Evolutionary conservation across 1,140 invertebrate species (phyloP), one percentile per base, ranked within the genome.

Genomic region (Stenopsyche tienmushanensis): DNA sequence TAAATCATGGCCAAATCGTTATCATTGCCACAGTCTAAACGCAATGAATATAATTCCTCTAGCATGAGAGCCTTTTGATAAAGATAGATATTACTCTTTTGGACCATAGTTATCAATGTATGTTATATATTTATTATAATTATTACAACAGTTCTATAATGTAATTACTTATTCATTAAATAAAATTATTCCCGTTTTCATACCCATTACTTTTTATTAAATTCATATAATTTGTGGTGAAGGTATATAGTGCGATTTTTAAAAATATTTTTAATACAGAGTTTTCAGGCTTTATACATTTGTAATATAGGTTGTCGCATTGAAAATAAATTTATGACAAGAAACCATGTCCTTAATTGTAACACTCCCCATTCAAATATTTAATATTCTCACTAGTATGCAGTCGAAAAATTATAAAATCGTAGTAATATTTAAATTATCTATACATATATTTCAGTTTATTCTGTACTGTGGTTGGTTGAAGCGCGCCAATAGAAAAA

Each of bases 51-150:
- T 21, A 15, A n/a, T 34, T 17, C 15, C 20, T 54, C n/a, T 54
- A 54, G 20, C 25, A 54, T 54, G 52, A 29, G 29, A 29, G 52
- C 15, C 39, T 54, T 54, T 54, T 25, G 39, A 54, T 54, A 54
- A 54, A 54, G 39, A 54, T 54, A 54, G 39, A 24, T 52, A 52
- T 52, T 24, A 52, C 49, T 54, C n/a, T n/a, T n/a, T n/a, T n/a
- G n/a, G n/a, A n/a, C n/a, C n/a, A 54, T 54, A 54, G 52, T 25
- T 25, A 54, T n/a, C n/a, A n/a, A 34, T 54, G 29, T 54, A 34
- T 54, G 52, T 34, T 29, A 54, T 52, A 52, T 29, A 54, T 54
- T 54, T 54, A 29, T 54, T 54, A 18, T 15, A 54, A 54, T 54
- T 34, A 54, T 54, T 54, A 54, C 52, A 54, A 49, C 15, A 54